phyloP scores from a whole-genome alignment of 1,140 invertebrate genomes.

The Sitophilus oryzae region DNA sequence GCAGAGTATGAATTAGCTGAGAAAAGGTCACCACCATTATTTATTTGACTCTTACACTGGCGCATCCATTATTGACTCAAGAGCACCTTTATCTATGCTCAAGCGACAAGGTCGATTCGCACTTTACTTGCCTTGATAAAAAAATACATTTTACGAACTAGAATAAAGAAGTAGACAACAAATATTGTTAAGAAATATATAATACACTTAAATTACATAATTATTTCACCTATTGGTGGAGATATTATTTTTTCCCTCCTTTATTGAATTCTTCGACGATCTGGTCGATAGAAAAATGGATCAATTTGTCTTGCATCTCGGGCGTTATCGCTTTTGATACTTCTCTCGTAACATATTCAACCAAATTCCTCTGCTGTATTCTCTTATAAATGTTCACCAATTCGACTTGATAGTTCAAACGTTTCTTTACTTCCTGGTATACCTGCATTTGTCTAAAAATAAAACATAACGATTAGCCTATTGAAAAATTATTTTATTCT shows the following conservation, averaged over 20 bases:
- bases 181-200: background rate
- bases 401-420: constrained; percentile 66
- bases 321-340: constrained; percentile 82
- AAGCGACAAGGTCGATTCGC: no score
- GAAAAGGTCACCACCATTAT: no score
- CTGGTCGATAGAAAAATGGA: constrained; percentile 81
- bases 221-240: background rate
- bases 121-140: no score
- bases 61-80: no score
- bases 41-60: no score
- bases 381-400: constrained; percentile 62
- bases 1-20: no score
- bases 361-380: constrained; percentile 86
- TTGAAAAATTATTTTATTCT: no score
- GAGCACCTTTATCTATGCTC: no score
- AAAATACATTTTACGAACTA: background rate
- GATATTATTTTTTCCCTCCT: constrained; percentile 2
- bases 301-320: constrained; percentile 79
- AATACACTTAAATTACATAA: background rate
- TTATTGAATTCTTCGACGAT: constrained; percentile 29
- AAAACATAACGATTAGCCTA: no score
- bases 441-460: constrained; percentile 54
- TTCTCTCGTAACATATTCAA: constrained; percentile 80
- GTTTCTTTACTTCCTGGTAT: constrained; percentile 71
- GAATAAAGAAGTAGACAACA: background rate